Conservation (phyloP, 2,797 vertebrate species). For the Squalus acanthias region DNA sequence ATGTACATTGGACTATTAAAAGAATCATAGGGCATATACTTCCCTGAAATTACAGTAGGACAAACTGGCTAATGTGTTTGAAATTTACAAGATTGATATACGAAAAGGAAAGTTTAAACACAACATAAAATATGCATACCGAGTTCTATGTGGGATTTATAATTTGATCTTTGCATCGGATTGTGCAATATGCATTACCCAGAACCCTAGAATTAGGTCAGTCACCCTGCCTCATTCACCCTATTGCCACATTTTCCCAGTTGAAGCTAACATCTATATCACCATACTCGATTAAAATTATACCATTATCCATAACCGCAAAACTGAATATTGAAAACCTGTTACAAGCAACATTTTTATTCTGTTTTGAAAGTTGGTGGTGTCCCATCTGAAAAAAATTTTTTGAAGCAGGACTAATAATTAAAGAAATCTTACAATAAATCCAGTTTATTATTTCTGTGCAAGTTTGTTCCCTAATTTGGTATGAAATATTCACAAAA, state of each 20-base stretch:
- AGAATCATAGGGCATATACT: slow-evolving; percentile 7
- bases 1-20: slow-evolving; percentile 13
- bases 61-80: neutral
- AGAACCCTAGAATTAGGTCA: neutral
- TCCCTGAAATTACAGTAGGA: neutral
- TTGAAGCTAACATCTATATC: neutral
- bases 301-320: neutral
- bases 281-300: neutral
- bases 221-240: neutral
- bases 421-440: neutral
- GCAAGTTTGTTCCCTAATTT: neutral
- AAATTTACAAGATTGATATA: neutral
- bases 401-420: neutral
- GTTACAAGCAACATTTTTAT: neutral
- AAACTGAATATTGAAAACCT: neutral
- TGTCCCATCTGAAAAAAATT: neutral
- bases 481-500: slow-evolving; percentile 32
- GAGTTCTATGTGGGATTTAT: neutral
- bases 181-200: neutral
- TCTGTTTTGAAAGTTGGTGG: slow-evolving; percentile 18
- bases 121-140: neutral
- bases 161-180: neutral
- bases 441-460: slow-evolving; percentile 33
- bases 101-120: neutral
- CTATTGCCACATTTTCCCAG: neutral